phyloP scores from a whole-genome alignment of 2,113 vertebrate genomes.

The Corythoichthys intestinalis region DNA sequence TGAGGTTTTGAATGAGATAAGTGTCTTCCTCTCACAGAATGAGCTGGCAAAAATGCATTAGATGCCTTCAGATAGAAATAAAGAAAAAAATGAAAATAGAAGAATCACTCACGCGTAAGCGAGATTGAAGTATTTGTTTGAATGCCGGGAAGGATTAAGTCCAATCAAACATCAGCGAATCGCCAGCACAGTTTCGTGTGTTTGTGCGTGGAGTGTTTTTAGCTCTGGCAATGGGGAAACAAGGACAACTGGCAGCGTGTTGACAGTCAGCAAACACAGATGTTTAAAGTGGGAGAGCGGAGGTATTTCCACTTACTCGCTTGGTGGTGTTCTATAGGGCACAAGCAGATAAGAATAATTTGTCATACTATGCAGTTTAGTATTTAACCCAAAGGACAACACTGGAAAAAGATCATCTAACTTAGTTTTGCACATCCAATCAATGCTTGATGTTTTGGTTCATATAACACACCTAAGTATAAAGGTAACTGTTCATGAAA shows the following conservation, averaged over 20 bases:
- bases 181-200: slow-evolving; percentile 35
- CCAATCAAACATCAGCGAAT: slow-evolving; percentile 47
- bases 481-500: no score
- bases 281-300: slow-evolving; percentile 66
- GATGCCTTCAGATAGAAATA: not conserved
- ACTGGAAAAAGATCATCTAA: no score
- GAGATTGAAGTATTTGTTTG: slow-evolving; percentile 58
- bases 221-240: slow-evolving; percentile 48
- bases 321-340: slow-evolving; percentile 42
- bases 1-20: slow-evolving; percentile 32
- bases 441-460: no score
- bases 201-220: slow-evolving; percentile 50
- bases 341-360: slow-evolving; percentile 15
- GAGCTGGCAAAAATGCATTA: not conserved
- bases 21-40: not conserved
- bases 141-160: slow-evolving; percentile 65
- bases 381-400: not conserved
- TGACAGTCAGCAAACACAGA: slow-evolving; percentile 69
- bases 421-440: no score
- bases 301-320: slow-evolving; percentile 55
- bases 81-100: not conserved
- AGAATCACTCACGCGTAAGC: slow-evolving; percentile 10
- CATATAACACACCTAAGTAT: no score
- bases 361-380: not conserved
- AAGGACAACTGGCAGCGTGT: slow-evolving; percentile 58